Evolutionary conservation across 2,113 vertebrate species (phyloP), one percentile per base, ranked within the genome.

Genomic region (Anhinga anhinga): DNA sequence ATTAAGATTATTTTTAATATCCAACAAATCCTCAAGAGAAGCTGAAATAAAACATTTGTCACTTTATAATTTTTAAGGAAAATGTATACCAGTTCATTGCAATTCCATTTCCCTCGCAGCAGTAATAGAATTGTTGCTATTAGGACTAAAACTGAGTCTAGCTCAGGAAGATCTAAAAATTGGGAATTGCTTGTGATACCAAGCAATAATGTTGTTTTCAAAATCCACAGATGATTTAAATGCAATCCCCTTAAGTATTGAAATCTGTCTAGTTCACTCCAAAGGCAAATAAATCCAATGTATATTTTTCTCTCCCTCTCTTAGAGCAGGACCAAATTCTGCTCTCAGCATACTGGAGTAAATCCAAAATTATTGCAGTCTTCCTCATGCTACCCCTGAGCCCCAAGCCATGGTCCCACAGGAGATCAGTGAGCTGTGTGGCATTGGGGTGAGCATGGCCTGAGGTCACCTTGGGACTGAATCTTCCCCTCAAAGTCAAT

Each of bases 1-100:
- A 86, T 94, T 95, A 88, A 78, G 94, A 94, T 96, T 95, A 91
- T 87, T 95, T 95, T 96, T 91, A 96, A 97, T 96, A 95, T 88
- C 73, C 70, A 93, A 73, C 53, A 93, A 95, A 97, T 95, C 70
- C 93, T 94, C 95, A 91, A 85, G 78, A 96, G 91, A 80, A 91
- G 45, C 70, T 89, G 92, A 97, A 93, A 95, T 91, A 85, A 94
- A 95, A 42, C 45, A 82, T 95, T 93, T 93, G 67, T 97, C 81
- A 87, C 70, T 88, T 94, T 53, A 89, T 93, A 89, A 82, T 84
- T 97, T 95, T 91, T 80, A 96, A 88, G 45, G 66, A 93, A 94
- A 95, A 93, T 82, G 34, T 66, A 80, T 94, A 61, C 55, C 53
- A 80, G 84, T 93, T 91, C 86, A 85, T 30, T 88, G 84, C 91